These are phyloP conservation scores for Pseudotriccus pelzelni DNA, from an alignment of 2,797 vertebrate species.

Conservation along the genomic window DNA sequence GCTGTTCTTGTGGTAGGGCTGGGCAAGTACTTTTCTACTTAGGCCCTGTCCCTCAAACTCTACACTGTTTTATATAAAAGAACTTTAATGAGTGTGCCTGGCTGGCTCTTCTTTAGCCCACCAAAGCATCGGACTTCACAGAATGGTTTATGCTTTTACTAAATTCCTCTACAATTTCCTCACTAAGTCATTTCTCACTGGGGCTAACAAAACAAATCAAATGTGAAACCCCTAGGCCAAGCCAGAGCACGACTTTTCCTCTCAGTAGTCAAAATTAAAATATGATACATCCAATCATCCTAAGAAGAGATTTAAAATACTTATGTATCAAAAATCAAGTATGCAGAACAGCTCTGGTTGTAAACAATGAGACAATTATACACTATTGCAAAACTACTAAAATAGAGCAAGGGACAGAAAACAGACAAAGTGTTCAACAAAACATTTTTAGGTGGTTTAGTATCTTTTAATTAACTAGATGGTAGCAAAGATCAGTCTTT, in stretches of 20 bases:
- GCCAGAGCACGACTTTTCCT: background rate
- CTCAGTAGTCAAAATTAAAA: background rate
- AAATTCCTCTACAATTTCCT: background rate
- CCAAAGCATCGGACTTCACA: background rate
- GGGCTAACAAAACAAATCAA: constrained; percentile 20
- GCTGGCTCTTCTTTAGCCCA: background rate
- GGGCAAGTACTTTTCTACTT: background rate
- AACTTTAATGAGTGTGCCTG: background rate
- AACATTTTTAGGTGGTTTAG: background rate
- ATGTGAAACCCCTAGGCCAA: background rate
- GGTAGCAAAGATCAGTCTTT: background rate
- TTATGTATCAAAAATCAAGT: background rate
- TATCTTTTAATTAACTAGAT: background rate
- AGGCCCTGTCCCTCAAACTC: background rate
- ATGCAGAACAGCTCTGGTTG: background rate
- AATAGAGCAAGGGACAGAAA: background rate
- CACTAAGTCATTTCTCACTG: background rate
- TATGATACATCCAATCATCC: background rate
- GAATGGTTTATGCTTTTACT: background rate
- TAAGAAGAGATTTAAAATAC: background rate
- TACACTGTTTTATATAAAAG: background rate
- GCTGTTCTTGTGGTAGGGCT: background rate
- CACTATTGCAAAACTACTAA: background rate
- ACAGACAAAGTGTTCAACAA: background rate
- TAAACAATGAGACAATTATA: background rate